A percentile compares a stretch with the other conserved stretches of the same genome.
Evolutionary conservation across 2,888 invertebrate species (phyloP).

Genomic region (Margaritifera margaritifera): DNA sequence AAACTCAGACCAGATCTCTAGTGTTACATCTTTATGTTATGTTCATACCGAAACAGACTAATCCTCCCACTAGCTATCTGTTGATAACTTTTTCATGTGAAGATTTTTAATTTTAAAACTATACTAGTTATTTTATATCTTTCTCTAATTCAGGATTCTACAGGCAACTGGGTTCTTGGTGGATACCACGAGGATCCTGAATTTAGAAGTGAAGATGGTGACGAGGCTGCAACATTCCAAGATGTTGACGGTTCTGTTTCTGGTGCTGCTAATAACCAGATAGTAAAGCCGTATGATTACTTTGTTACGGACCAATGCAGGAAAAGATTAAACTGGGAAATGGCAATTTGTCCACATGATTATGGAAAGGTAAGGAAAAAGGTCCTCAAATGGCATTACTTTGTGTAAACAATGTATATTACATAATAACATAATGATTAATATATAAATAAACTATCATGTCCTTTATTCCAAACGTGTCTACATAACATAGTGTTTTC

Average conservation of each 20-base stretch:
- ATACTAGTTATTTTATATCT: not conserved
- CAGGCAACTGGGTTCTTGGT: constrained; percentile 35
- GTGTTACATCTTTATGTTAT: no score
- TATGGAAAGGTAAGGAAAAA: constrained; percentile 36
- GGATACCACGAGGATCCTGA: constrained; percentile 23
- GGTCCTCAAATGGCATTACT: no score
- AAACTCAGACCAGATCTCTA: no score
- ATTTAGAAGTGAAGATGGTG: constrained; percentile 30
- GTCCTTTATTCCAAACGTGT: no score
- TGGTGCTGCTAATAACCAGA: not conserved
- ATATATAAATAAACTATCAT: no score
- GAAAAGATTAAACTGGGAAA: constrained; percentile 35
- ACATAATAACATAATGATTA: no score
- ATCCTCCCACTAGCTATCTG: no score
- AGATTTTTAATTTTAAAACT: not conserved
- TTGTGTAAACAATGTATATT: no score
- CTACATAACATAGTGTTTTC: no score
- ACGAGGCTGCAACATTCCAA: constrained; percentile 32
- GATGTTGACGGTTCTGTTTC: constrained; percentile 41
- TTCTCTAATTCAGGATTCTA: not conserved
- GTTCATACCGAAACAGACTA: no score
- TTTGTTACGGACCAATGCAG: constrained; percentile 30
- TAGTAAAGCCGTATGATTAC: constrained; percentile 36
- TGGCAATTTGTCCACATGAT: constrained; percentile 43
- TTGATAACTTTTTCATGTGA: not conserved